Evolutionary conservation across 2,797 vertebrate species (phyloP).

Genomic region (Anguilla megastoma): DNA sequence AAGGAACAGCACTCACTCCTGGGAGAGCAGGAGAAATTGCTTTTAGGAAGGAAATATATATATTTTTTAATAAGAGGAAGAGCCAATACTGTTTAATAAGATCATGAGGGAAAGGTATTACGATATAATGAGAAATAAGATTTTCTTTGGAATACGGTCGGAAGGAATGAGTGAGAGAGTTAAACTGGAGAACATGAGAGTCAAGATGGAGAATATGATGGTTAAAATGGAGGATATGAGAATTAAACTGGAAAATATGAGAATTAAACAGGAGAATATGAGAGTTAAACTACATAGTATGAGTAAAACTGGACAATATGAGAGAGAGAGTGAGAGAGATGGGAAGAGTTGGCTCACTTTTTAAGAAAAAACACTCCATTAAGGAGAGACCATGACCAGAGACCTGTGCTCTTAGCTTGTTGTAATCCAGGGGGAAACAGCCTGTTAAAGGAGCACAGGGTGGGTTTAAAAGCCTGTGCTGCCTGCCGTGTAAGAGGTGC

Average conservation of each 20-base stretch:
- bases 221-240: too few species aligned
- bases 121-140: background rate
- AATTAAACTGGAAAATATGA: too few species aligned
- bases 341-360: constrained; percentile 4
- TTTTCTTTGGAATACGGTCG: too few species aligned
- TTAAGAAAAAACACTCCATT: constrained; percentile 34
- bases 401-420: constrained; percentile 54
- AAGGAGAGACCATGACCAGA: constrained; percentile 52
- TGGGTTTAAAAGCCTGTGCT: constrained; percentile 60
- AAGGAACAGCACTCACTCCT: background rate
- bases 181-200: background rate
- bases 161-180: background rate
- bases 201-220: background rate
- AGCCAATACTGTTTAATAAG: background rate
- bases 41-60: too few species aligned
- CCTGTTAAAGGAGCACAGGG: constrained; percentile 28
- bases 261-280: too few species aligned
- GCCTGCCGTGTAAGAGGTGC: constrained; percentile 54
- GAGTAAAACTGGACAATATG: background rate
- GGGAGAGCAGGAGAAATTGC: background rate
- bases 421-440: constrained; percentile 40
- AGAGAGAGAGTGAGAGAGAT: constrained; percentile 24
- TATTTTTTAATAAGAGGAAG: constrained; percentile 11
- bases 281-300: too few species aligned
- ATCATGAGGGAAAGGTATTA: background rate